Evolutionary conservation across 1,140 invertebrate species (phyloP), one percentile per base, ranked within the genome.

Genomic region (Dryas iulia): DNA sequence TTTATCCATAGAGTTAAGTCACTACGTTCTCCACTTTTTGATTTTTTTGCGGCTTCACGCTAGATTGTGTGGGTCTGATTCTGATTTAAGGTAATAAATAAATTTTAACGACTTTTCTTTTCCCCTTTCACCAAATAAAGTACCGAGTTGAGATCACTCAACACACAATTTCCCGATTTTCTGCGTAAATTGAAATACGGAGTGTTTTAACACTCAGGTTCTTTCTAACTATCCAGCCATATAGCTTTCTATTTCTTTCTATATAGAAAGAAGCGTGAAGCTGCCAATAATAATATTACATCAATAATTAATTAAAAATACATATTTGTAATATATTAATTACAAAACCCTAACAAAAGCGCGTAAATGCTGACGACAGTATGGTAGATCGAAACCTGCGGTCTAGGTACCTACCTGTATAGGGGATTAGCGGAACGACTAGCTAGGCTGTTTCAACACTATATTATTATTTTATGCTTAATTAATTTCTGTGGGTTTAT

Each of bases 401-500:
- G 65, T 66, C 23, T 58, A 31, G 33, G 35, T 33, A 59, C 23
- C n/a, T n/a, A n/a, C n/a, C n/a, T n/a, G n/a, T n/a, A 66, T 23
- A 59, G 58, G 39, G 57, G 58, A 66, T 60, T 60, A 60, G 56
- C 25, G 23, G 39, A 47, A 66, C 59, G 11, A 47, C 65, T 33
- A 28, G 21, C 21, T 53, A 59, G 35, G 28, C 57, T 6, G 30
- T 54, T 28, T 35, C 6, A 47, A 47, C 39, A 23, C 39, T 24
- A 1, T 35, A 21, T 33, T 26, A 66, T 28, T 59, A 58, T 60
- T 60, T 6, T 28, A 57, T 53, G 33, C 53, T 57, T 66, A 58
- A 66, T 66, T 66, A 66, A 66, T 66, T 66, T 66, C 31, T 66
- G 63, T 25, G 63, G 63, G 21, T 58, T 66, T 33, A 56, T 25